Evolutionary conservation across 2,797 vertebrate species (phyloP).

Genomic region (Melanotaenia pygmaea): DNA sequence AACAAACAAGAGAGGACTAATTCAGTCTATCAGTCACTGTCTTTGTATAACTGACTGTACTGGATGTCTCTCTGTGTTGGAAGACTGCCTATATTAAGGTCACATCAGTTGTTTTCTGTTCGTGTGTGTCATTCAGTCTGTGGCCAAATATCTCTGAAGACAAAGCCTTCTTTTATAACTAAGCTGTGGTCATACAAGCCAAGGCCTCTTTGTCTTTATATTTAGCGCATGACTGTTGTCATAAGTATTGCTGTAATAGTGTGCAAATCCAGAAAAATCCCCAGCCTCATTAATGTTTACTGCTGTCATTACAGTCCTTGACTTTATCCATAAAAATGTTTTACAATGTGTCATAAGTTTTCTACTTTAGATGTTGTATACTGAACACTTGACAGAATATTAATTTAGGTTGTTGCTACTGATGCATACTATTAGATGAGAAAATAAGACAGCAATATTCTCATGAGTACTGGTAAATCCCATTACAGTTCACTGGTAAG

Average conservation of each 20-base stretch:
- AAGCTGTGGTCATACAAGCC: slow-evolving; percentile 3
- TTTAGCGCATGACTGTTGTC: background rate
- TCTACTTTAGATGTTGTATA: background rate
- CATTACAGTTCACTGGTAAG: too few relatives aligned
- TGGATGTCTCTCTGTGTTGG: slow-evolving; percentile 14
- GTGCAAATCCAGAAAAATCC: slow-evolving; percentile 11
- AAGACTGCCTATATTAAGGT: slow-evolving; percentile 10
- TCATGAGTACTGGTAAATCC: background rate
- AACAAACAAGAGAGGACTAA: slow-evolving; percentile 3
- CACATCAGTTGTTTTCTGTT: background rate
- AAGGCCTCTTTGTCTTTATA: background rate
- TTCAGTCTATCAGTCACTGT: background rate
- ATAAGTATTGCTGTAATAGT: background rate
- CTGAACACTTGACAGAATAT: background rate
- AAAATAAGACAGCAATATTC: too few relatives aligned
- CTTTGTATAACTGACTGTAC: slow-evolving; percentile 13
- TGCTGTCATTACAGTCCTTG: background rate
- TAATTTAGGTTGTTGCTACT: background rate
- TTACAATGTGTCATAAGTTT: background rate
- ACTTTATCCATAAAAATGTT: background rate
- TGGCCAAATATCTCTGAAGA: slow-evolving; percentile 11
- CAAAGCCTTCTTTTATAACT: slow-evolving; percentile 25
- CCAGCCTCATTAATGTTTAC: background rate
- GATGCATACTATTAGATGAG: too few relatives aligned
- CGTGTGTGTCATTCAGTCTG: slow-evolving; percentile 8